Evolutionary conservation across 2,888 invertebrate species (phyloP), one percentile per base, ranked within the genome.

Genomic region (Amiota mariae): DNA sequence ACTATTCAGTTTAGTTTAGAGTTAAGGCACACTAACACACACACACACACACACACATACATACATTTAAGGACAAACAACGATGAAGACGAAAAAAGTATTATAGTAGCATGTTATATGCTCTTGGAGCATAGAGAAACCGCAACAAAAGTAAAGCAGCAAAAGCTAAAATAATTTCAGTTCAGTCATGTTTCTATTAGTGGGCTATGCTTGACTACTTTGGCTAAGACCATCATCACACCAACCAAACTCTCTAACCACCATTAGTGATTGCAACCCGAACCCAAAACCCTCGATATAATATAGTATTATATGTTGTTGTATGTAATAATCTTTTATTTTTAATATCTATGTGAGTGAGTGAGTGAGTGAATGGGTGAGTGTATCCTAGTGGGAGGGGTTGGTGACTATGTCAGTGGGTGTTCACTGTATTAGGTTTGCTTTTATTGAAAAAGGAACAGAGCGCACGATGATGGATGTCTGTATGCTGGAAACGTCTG

Each of bases 161-260:
- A 78, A 75, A 75, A 77, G 79, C 79, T 78, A 76, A 78, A 78
- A 78, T 78, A 78, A 78, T 78, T 78, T 78, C 78, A 78, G 78
- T 78, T 78, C 78, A 78, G 78, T 78, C 78, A 78, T 78, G 78
- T 78, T 68, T 68, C 67, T 54, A 68, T 68, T 68, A 68, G 67
- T 68, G 67, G 51, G 51, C 67, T 36, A 68, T 24, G 67, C 67
- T 68, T 68, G 13, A 68, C 67, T 68, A 68, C 67, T n/a, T 51
- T 54, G 20, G 67, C 51, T 68, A 68, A 51, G 51, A 36, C 3
- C 36, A 36, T 36, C 36, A 36, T 36, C 36, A 36, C 36, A 36
- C 36, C 36, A 36, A 6, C 36, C 36, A 36, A 6, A 2, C 36
- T 36, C 36, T 36, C 36, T 36, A 36, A 36, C 36, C 36, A 36